phyloP scores from a whole-genome alignment of 2,797 vertebrate genomes.

The Balearica regulorum region DNA sequence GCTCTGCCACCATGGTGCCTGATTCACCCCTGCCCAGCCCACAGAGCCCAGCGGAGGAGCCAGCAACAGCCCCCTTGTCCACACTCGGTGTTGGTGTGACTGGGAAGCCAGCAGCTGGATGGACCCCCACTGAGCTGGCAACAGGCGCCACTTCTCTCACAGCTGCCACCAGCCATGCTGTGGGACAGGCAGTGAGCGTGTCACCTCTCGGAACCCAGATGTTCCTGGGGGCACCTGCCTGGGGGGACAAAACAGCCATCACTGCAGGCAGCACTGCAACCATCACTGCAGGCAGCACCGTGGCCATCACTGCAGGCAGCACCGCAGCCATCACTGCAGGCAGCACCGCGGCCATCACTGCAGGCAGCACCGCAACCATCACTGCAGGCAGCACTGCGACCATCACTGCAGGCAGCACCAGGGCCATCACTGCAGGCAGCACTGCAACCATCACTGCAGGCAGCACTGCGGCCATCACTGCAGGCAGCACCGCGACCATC shows the following conservation, averaged over 20 bases:
- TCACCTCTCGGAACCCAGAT: not conserved
- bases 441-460: too few relatives aligned
- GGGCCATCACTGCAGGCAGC: accelerated
- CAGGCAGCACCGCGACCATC: too few relatives aligned
- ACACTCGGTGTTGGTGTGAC: not conserved
- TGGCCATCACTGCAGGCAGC: accelerated
- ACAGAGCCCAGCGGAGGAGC: not conserved
- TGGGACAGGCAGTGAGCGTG: accelerated
- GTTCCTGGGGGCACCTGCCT: not conserved
- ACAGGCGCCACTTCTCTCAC: not conserved
- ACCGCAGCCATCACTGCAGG: not conserved
- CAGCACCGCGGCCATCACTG: accelerated
- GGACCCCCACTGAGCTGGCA: accelerated
- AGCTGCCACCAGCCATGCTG: accelerated
- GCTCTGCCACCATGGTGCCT: accelerated
- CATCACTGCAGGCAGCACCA: accelerated
- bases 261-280: too few relatives aligned
- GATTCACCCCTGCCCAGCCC: not conserved
- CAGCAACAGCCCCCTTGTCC: not conserved
- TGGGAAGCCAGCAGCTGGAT: accelerated
- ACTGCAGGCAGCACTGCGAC: accelerated
- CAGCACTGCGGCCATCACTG: too few relatives aligned
- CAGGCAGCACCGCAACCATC: accelerated
- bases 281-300: too few relatives aligned
- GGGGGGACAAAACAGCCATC: not conserved